Conservation (phyloP, 2,888 invertebrate genomes). For the Penaeus monodon region DNA sequence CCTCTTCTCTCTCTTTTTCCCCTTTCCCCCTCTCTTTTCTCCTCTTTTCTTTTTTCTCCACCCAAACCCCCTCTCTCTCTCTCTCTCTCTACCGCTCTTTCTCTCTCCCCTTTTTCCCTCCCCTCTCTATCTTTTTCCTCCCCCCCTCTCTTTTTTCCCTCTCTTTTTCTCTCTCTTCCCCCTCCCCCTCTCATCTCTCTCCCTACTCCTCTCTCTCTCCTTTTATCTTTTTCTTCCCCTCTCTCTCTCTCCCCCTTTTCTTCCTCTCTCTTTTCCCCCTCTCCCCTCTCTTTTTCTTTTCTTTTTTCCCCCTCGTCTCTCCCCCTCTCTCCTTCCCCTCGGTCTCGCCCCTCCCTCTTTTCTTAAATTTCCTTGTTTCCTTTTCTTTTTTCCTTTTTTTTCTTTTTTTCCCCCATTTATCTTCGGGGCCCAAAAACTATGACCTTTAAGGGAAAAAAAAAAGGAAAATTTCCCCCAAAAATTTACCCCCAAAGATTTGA, state of each 20-base stretch:
- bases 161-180: background rate
- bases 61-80: no score
- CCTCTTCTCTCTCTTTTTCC: background rate
- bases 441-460: background rate
- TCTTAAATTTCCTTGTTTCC: background rate
- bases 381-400: background rate
- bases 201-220: background rate
- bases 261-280: slow-evolving; percentile 17
- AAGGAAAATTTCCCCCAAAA: no score
- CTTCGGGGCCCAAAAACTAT: slow-evolving; percentile 4
- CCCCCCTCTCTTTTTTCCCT: background rate
- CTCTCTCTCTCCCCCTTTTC: slow-evolving; percentile 6
- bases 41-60: no score
- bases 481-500: no score
- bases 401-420: background rate
- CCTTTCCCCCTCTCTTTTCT: no score
- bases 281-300: background rate
- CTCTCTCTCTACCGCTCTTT: no score
- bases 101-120: background rate
- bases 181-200: background rate
- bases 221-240: background rate
- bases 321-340: background rate
- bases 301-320: slow-evolving; percentile 8
- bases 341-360: background rate
- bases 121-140: no score